phyloP scores from a whole-genome alignment of 2,797 vertebrate species.

The Forpus xanthops region DNA sequence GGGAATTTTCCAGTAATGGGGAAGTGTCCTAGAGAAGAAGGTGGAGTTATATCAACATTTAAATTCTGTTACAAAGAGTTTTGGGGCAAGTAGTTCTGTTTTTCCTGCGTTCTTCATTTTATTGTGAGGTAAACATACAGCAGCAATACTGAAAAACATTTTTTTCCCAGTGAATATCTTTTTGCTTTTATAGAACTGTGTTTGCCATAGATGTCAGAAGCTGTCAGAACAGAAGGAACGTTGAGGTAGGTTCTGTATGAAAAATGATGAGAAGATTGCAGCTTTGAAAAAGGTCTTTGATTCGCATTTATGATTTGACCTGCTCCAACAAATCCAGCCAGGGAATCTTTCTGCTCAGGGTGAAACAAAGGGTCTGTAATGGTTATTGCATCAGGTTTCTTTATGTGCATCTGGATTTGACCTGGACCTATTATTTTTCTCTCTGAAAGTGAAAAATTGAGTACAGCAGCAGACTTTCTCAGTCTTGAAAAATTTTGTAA shows the following conservation, averaged over 20 bases:
- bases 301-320: background rate
- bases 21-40: constrained; percentile 39
- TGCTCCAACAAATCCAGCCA: background rate
- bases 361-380: background rate
- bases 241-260: background rate
- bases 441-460: background rate
- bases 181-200: background rate
- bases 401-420: background rate
- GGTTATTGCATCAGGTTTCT: background rate
- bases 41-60: background rate
- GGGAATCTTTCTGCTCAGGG: background rate
- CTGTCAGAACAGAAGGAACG: background rate
- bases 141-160: background rate
- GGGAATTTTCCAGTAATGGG: constrained; percentile 28
- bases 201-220: background rate
- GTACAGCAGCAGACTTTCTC: background rate
- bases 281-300: background rate
- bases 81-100: background rate
- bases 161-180: background rate
- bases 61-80: background rate
- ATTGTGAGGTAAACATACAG: background rate
- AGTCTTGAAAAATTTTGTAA: constrained; percentile 17
- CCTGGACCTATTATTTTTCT: background rate
- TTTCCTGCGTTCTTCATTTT: background rate
- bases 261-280: background rate